Conservation (phyloP, 2,797 vertebrate species). For the Ctenosaura bakeri region DNA sequence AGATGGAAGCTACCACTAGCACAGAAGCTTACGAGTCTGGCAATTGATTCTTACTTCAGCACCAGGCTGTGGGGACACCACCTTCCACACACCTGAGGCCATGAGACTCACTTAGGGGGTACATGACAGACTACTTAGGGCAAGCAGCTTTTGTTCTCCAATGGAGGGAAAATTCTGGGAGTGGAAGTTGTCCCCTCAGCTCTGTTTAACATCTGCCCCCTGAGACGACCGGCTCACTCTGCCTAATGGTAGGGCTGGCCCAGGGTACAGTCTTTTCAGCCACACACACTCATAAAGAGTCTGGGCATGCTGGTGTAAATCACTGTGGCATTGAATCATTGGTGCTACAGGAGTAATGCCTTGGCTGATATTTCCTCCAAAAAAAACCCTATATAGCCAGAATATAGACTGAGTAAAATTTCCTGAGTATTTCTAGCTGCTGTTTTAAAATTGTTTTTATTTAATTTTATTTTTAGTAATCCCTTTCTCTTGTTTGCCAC, state of each 20-base stretch:
- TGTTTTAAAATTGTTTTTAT: conserved; percentile 11
- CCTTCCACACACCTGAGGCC: background rate
- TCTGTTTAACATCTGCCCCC: too few relatives aligned
- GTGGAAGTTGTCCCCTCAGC: background rate
- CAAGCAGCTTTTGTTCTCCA: background rate
- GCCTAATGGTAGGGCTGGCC: background rate
- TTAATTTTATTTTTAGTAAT: too few relatives aligned
- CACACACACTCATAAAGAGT: background rate
- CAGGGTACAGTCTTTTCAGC: background rate
- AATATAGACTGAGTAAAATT: conserved; percentile 59
- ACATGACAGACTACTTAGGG: background rate
- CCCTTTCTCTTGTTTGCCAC: conserved; percentile 70
- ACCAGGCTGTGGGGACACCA: background rate
- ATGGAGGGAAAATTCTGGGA: background rate
- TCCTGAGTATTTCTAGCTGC: conserved; percentile 66
- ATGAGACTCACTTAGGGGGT: background rate
- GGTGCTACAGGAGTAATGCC: too few relatives aligned
- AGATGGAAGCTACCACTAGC: too few relatives aligned
- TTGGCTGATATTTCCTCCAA: conserved; percentile 36
- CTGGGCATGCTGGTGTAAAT: background rate
- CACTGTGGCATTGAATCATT: background rate
- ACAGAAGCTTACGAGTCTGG: background rate
- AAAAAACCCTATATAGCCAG: conserved; percentile 30
- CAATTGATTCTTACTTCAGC: background rate
- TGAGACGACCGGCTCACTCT: too few relatives aligned